phyloP scores from a whole-genome alignment of 2,113 vertebrate genomes.

The Nothoprocta perdicaria region DNA sequence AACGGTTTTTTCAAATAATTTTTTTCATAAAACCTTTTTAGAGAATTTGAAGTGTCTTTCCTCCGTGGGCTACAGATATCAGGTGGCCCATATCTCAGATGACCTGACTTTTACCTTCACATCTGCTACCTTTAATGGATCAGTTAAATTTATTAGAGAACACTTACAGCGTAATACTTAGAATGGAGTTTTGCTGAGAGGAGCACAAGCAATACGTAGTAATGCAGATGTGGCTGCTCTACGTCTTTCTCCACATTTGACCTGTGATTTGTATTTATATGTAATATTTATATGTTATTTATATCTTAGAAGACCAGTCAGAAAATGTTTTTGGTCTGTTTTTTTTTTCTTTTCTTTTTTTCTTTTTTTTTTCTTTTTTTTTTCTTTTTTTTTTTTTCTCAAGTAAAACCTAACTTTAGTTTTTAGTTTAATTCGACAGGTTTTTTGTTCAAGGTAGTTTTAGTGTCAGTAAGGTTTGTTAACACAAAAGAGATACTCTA shows the following conservation, averaged over 20 bases:
- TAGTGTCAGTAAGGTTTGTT: neutral
- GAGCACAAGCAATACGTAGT: neutral
- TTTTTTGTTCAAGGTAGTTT: constrained; percentile 17
- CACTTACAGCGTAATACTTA: neutral
- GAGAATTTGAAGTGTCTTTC: neutral
- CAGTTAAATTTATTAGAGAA: neutral
- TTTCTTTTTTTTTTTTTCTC: neutral
- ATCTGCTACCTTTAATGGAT: neutral
- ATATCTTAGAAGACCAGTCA: neutral
- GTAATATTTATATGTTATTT: neutral
- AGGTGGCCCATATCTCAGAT: fast-evolving
- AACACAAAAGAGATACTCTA: neutral
- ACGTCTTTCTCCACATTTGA: neutral
- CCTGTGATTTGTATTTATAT: neutral
- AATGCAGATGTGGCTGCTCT: neutral
- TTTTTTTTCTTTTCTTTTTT: neutral
- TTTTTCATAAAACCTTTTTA: neutral
- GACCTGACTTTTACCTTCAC: neutral
- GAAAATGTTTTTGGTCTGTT: neutral
- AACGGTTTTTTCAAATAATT: neutral
- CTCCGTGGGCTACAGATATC: neutral
- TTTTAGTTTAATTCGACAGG: neutral
- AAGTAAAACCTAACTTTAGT: neutral
- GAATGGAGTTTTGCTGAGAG: neutral
- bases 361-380: neutral